Percentiles rank a stretch among this genome's conserved stretches.
Evolutionary conservation across 2,113 vertebrate genomes (phyloP).

Genomic region (Xerus inauris): DNA sequence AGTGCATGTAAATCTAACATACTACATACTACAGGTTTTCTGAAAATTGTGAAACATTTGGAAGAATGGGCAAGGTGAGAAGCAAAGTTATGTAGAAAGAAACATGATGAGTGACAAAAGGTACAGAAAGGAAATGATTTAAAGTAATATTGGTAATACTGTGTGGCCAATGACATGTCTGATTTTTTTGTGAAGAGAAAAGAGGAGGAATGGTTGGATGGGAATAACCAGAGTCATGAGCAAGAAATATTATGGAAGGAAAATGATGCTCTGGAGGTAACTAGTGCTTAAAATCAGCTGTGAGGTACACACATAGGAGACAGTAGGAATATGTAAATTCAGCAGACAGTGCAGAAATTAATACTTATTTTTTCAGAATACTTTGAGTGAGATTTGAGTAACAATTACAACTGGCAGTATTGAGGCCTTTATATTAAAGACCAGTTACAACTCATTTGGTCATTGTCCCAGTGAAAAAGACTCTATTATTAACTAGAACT

Average conservation of each 20-base stretch:
- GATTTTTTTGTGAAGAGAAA: neutral
- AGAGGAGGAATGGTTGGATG: neutral
- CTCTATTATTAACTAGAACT: neutral
- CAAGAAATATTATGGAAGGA: slow-evolving; percentile 18
- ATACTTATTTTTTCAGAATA: neutral
- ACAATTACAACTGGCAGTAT: neutral
- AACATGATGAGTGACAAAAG: neutral
- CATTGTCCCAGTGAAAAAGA: neutral
- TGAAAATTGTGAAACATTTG: neutral
- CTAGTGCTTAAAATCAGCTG: neutral
- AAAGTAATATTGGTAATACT: neutral
- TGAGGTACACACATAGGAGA: neutral
- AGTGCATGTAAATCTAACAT: slow-evolving; percentile 3
- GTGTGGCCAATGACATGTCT: neutral
- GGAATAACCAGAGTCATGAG: neutral
- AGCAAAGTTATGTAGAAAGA: neutral
- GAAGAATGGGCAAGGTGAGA: neutral
- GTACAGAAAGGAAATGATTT: neutral
- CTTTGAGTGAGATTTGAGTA: neutral
- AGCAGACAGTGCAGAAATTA: neutral
- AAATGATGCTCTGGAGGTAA: neutral
- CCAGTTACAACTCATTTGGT: neutral
- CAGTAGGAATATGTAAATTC: neutral
- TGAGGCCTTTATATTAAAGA: neutral
- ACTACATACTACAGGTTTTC: neutral